Percentiles rank a stretch among this genome's conserved stretches.
These are phyloP conservation scores for Progne subis DNA, from an alignment of 2,113 vertebrate genomes.

Conservation along the genomic window DNA sequence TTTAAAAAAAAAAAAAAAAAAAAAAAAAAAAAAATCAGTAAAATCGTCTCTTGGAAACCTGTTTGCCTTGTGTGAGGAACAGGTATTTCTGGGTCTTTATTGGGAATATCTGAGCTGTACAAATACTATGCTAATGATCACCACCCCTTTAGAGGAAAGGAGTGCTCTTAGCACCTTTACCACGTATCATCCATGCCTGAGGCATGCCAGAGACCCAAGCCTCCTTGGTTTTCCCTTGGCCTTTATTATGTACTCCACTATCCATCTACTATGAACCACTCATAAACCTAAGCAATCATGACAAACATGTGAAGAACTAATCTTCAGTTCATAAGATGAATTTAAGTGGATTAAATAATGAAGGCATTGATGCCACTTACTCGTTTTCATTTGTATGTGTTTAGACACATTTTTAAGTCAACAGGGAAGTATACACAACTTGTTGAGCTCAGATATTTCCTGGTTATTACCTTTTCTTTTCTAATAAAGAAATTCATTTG, in stretches of 20 bases:
- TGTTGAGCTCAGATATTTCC: conserved; percentile 2
- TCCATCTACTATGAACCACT: not conserved
- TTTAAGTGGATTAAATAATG: not conserved
- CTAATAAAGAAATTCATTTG: conserved; percentile 12
- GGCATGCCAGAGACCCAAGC: not conserved
- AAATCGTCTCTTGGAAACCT: not conserved
- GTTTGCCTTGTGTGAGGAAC: conserved; percentile 14
- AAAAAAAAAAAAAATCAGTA: not conserved
- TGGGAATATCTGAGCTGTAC: not conserved
- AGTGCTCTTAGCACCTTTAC: not conserved
- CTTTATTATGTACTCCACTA: not conserved
- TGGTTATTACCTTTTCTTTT: conserved; percentile 15
- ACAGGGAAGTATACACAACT: not conserved
- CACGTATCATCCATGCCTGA: not conserved
- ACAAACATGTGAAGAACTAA: conserved; percentile 4
- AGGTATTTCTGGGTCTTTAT: conserved; percentile 23
- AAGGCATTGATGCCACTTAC: not conserved
- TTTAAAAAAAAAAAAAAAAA: not conserved
- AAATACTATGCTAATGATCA: not conserved
- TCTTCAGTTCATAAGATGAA: not conserved
- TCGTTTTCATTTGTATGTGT: conserved; percentile 33
- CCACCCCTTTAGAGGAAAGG: not conserved
- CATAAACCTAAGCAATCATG: not conserved
- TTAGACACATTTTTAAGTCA: conserved; percentile 21
- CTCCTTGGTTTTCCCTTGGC: not conserved